Evolutionary conservation across 2,888 invertebrate genomes (phyloP), one percentile per base, ranked within the genome.

Genomic region (Noctua pronuba): DNA sequence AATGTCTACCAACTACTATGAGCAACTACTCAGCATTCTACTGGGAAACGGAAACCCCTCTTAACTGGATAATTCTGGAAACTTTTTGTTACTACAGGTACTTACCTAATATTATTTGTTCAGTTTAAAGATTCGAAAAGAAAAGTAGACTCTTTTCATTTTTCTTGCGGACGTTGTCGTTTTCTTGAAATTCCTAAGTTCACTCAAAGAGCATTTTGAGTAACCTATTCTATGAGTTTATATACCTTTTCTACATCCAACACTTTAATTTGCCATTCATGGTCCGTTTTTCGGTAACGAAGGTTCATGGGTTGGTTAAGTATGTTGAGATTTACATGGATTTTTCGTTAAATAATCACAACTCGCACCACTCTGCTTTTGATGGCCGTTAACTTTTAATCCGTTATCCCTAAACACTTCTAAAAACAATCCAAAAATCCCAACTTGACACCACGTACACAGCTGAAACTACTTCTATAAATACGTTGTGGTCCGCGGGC

Each of bases 21-120:
- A 75, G 55, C 35, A 82, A 71, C 75, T 73, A 73, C 78, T 84
- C 78, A 60, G n/a, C 66, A 82, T 73, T 85, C 74, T 67, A 38
- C 41, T 18, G 18, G 55, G 55, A 55, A 66, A 73, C 72, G 78
- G 72, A 66, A 77, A 49, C 38, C 66, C 46, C n/a, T 28, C 62
- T 67, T 72, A 85, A 77, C 73, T 72, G 21, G 13, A 55, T 81
- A 31, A 66, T 85, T 78, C 62, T 49, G 18, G 10, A 60, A 73
- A 73, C 49, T 73, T 62, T 66, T 46, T 41, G 46, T 70, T n/a
- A n/a, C 16, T 38, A n/a, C 11, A 41, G 28, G 18, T 74, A 67
- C 11, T 16, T 24, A 64, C 31, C 71, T n/a, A 38, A 38, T 31
- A 58, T 55, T 46, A 24, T 35, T 49, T n/a, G 21, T 46, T 28